phyloP scores from a whole-genome alignment of 2,797 vertebrate species.

The Euphonia xanthogaster region DNA sequence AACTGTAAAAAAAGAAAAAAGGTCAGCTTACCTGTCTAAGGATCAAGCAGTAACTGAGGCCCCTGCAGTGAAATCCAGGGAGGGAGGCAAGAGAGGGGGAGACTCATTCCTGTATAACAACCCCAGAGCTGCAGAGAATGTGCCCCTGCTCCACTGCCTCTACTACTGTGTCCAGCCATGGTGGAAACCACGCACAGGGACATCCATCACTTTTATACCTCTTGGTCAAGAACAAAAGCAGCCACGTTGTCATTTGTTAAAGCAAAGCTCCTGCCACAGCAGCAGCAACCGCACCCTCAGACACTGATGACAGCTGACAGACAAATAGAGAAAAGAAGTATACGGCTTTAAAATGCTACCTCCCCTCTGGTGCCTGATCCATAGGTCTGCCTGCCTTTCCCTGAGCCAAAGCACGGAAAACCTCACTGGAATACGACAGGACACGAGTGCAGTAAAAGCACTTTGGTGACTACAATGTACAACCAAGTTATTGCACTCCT shows the following conservation, averaged over 20 bases:
- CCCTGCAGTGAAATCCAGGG: background rate
- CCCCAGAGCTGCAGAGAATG: background rate
- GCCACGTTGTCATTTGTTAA: background rate
- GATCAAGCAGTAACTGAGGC: background rate
- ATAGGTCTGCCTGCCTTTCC: background rate
- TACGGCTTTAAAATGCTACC: background rate
- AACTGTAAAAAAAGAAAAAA: background rate
- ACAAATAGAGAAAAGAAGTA: background rate
- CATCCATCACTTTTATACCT: background rate
- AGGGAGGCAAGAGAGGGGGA: background rate
- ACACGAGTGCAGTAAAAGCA: background rate
- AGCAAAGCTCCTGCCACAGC: background rate
- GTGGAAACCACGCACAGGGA: background rate
- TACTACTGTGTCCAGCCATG: background rate
- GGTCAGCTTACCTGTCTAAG: background rate
- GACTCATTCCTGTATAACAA: background rate
- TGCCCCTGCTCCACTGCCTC: background rate
- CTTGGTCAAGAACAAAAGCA: constrained; percentile 2
- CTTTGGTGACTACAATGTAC: background rate
- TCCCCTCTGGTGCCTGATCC: background rate
- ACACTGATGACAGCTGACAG: background rate
- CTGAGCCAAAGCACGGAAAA: background rate
- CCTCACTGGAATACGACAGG: background rate
- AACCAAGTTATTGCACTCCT: background rate
- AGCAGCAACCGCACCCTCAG: background rate